These are phyloP conservation scores for Drosophila multiciliata DNA, from an alignment of 2,888 invertebrate species.

Conservation along the genomic window DNA sequence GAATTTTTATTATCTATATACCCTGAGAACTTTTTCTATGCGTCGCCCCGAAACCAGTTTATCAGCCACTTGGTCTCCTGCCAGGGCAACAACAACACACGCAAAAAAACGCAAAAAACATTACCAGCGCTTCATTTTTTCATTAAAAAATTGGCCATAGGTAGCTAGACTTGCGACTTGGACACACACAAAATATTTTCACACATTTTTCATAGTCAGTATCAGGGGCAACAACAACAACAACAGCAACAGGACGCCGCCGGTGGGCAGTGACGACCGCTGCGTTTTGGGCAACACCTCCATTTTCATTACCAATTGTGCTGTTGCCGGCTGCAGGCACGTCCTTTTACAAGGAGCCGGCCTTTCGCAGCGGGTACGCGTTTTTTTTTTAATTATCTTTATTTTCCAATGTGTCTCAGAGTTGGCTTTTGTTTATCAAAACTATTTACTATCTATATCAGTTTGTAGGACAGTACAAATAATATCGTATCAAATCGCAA, in stretches of 20 bases:
- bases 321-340: slow-evolving; percentile 51
- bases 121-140: slow-evolving; percentile 58
- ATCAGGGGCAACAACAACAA: slow-evolving; percentile 50
- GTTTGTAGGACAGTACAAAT: slow-evolving; percentile 69
- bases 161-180: slow-evolving; percentile 54
- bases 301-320: slow-evolving; percentile 69
- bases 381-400: slow-evolving; percentile 31
- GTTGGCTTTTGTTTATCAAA: slow-evolving; percentile 11
- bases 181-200: slow-evolving; percentile 77
- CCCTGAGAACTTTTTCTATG: slow-evolving; percentile 84
- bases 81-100: slow-evolving; percentile 63
- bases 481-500: slow-evolving; percentile 26
- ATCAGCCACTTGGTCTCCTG: slow-evolving; percentile 75
- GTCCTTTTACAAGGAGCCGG: slow-evolving; percentile 12
- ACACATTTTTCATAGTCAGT: slow-evolving; percentile 84
- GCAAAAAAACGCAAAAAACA: neutral
- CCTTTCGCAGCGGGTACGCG: slow-evolving; percentile 53
- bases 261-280: slow-evolving; percentile 77
- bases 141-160: slow-evolving; percentile 66
- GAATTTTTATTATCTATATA: slow-evolving; percentile 83
- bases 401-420: slow-evolving; percentile 18
- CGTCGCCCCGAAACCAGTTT: slow-evolving; percentile 74
- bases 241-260: slow-evolving; percentile 5
- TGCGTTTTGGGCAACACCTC: slow-evolving; percentile 75
- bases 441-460: slow-evolving; percentile 36